Evolutionary conservation across 2,797 vertebrate species (phyloP), one percentile per base, ranked within the genome.

Genomic region (Myiothlypis coronata): DNA sequence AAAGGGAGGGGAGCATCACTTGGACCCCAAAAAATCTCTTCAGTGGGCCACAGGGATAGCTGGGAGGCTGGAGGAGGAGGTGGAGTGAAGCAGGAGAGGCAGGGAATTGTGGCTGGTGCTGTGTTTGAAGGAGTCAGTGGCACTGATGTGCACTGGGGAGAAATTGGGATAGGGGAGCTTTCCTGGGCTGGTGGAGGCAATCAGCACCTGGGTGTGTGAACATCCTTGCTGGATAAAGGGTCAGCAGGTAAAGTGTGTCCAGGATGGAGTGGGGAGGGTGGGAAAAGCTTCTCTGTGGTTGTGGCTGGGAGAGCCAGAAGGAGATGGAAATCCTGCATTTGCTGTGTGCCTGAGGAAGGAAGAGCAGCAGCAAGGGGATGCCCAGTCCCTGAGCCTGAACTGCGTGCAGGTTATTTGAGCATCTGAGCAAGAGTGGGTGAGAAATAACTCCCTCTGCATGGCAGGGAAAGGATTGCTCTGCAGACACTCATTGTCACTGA

Each of bases 21-120:
- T 11, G 59, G 63, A n/a, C 82, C 43, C n/a, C 86, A 74, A 35
- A 39, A 39, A 52, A 53, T 35, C 13, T 24, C 61, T 60, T 74
- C 43, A 83, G 21, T 10, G 47, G 61, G 55, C 18, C n/a, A n/a
- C 23, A 3, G 60, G 55, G 43, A 14, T 9, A 44, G 13, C 72
- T 27, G 21, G 76, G 43, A 85, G 65, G 20, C 19, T 23, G 47
- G 13, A 61, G 72, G 5, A 70, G 34, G 0, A 9, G 34, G 35
- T 55, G 55, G 18, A 49, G 24, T 6, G n/a, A 18, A 64, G 30
- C 4, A 32, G 46, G n/a, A 50, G 35, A 49, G 68, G 32, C 2
- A 26, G 70, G 6, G 2, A 49, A 65, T 10, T 0, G 15, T 13
- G 24, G 24, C 0, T 19, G 56, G 37, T 12, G n/a, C 14, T 12